These are phyloP conservation scores for Molossus molossus DNA, from an alignment of 2,797 vertebrate species.

Conservation along the genomic window DNA sequence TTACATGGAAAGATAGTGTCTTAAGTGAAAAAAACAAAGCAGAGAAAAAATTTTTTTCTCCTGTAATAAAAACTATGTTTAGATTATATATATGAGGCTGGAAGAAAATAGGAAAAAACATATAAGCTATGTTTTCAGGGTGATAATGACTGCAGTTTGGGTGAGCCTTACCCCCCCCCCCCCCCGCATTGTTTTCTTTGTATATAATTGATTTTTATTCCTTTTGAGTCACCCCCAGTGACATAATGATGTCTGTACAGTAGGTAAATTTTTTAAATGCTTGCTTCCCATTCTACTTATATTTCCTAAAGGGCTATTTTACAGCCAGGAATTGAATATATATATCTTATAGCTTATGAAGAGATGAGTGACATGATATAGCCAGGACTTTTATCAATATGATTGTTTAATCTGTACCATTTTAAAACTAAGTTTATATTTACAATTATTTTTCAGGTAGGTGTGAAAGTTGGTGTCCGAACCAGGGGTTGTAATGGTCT, in stretches of 20 bases:
- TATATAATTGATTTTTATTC: not conserved
- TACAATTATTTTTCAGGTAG: constrained; percentile 91
- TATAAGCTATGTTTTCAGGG: not conserved
- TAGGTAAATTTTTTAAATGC: not conserved
- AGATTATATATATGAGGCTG: not conserved
- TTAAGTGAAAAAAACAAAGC: not conserved
- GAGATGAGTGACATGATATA: not conserved
- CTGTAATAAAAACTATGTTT: constrained; percentile 12
- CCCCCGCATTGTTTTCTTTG: not conserved
- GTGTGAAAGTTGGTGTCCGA: constrained; percentile 97
- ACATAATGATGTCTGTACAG: not conserved
- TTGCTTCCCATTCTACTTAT: not conserved
- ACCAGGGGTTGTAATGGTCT: constrained; percentile 99
- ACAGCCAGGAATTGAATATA: not conserved
- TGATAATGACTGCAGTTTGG: not conserved
- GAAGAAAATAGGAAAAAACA: not conserved
- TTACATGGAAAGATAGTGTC: not conserved
- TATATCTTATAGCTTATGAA: not conserved
- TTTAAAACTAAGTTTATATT: constrained; percentile 43
- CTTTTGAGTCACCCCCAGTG: not conserved
- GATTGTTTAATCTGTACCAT: not conserved
- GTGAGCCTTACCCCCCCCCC: fast-evolving
- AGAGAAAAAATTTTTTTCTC: not conserved
- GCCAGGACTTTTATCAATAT: not conserved
- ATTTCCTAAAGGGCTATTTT: not conserved